Base-by-base conservation (phyloP, 2,888 invertebrate species). In the Adela reaumurella region DNA sequence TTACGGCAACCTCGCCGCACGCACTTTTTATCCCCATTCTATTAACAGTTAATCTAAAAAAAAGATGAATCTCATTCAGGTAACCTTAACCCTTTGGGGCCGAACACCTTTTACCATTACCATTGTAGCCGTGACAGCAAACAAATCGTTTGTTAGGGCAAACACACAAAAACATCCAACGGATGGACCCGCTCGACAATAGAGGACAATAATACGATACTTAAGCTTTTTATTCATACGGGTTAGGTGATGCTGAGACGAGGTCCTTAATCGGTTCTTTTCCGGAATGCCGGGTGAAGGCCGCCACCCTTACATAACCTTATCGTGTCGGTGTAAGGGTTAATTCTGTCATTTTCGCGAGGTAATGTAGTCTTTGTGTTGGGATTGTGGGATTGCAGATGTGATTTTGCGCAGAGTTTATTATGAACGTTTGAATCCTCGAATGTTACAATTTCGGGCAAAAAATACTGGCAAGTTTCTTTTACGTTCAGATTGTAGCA, bases 141-240 rank as follows among this genome's bases (percentile, higher is more conserved):
- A 77, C 77, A 77, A 76, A 78, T 77, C 71, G 74, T 74, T 73
- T 72, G 70, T 69, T 69, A 35, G 11, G 6, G 14, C 35, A 35
- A 35, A 35, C 35, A 35, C 14, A 35, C 35, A 35, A 35, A 35
- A 35, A 35, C 35, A 35, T 35, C 35, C 35, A 14, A 8, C 35
- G 11, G 35, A 35, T 35, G 35, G 35, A 35, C 35, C 35, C 11
- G 11, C 35, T 35, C 35, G 35, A 35, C 35, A 35, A 35, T 14
- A 35, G 35, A 14, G 35, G 35, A 35, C 35, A 35, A 35, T 35
- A 35, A 35, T 35, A 14, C 11, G 35, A 35, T 35, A 35, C 35
- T 35, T 35, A 35, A 35, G 35, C 35, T 35, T 35, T 35, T 35
- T 35, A 35, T 35, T 35, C 35, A 35, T 35, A 35, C 35, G 35